Percentiles rank a stretch among this genome's conserved stretches.
Evolutionary conservation across 2,113 vertebrate species (phyloP).

Genomic region (Piaya cayana): DNA sequence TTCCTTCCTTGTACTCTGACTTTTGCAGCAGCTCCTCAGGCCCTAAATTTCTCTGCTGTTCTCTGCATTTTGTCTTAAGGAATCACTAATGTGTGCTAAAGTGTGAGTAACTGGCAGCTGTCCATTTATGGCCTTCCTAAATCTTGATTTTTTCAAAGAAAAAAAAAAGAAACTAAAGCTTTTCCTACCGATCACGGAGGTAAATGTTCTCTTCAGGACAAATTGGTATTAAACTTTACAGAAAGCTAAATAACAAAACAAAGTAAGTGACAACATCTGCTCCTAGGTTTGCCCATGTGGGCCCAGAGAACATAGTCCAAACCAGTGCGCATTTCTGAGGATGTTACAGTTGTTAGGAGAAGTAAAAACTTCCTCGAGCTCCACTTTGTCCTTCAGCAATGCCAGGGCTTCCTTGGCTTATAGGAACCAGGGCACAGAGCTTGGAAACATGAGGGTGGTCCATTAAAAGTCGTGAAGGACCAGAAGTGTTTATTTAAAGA

Average conservation of each 20-base stretch:
- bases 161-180: background rate
- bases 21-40: background rate
- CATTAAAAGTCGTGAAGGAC: background rate
- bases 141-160: background rate
- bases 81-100: background rate
- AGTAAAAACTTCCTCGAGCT: background rate
- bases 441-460: background rate
- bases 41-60: background rate
- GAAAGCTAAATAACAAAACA: background rate
- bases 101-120: background rate
- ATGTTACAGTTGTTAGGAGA: background rate
- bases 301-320: background rate
- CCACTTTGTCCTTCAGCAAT: background rate
- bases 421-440: background rate
- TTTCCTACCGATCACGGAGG: background rate
- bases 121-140: background rate
- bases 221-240: background rate
- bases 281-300: background rate
- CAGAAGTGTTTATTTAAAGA: conserved; percentile 6
- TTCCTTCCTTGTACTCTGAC: background rate
- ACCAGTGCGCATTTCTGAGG: background rate
- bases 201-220: background rate
- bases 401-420: background rate
- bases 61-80: background rate
- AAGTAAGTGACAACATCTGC: background rate